Evolutionary conservation across 2,113 vertebrate species (phyloP), one percentile per base, ranked within the genome.

Genomic region (Phoxinus phoxinus): DNA sequence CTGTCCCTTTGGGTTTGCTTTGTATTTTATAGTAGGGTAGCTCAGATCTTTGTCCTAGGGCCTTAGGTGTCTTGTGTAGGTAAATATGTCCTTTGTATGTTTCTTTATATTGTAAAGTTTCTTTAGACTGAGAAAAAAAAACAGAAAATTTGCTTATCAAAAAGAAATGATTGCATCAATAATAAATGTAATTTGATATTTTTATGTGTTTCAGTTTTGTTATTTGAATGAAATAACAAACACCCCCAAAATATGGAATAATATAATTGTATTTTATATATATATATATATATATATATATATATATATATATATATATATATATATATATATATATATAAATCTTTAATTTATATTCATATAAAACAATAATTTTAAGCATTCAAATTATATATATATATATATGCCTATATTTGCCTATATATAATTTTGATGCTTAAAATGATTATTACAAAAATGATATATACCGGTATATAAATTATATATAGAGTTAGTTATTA

Each of bases 31-130:
- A 90, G 92, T 94, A 94, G 93, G 91, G 88, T 94, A 94, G 94
- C 92, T 91, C 90, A 90, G 92, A 93, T 93, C 92, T 93, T 93
- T 93, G 56, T 81, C 37, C 94, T 94, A 95, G 94, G 93, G 92
- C 91, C 91, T 92, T 95, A 95, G 94, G 90, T 90, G 93, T 94
- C 92, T 93, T 93, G 93, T 96, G 93, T 95, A 94, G 92, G 92
- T 94, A 93, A 93, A 94, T 88, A 94, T 94, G 93, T 94, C 92
- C 93, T 94, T 92, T 94, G 94, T 94, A 94, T 93, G 92, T 94
- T 93, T 93, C 93, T 94, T 94, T 94, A 94, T 94, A 94, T 93
- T 94, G 93, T 93, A 94, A 93, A 94, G 93, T 93, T 94, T 90
- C 92, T 95, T 95, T 94, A 95, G 94, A 94, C 91, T 91, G 90